Evolutionary conservation across 1,140 invertebrate genomes (phyloP), one percentile per base, ranked within the genome.

Genomic region (Subanguina moxae): DNA sequence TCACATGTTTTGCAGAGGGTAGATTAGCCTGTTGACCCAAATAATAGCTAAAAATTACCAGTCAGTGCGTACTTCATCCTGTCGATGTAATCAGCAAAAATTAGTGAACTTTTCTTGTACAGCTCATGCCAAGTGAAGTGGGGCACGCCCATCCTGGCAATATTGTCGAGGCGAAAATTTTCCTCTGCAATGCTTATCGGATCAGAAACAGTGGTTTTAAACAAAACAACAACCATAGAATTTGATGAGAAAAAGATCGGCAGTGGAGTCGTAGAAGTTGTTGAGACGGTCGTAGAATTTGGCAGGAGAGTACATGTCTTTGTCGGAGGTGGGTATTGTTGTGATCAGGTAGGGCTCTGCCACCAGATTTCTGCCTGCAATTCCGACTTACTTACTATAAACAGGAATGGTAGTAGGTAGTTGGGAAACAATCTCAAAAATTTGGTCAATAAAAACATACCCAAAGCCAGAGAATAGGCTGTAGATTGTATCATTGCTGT

Each of bases 401-500:
- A n/a, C n/a, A n/a, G n/a, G n/a, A n/a, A n/a, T n/a, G n/a, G n/a
- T n/a, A n/a, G n/a, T n/a, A n/a, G n/a, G n/a, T n/a, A n/a, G n/a
- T n/a, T n/a, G n/a, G n/a, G n/a, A n/a, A n/a, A n/a, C n/a, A n/a
- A 38, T 38, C 25, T 64, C 11, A 27, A 64, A 64, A 64, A 7
- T 19, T 56, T 23, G 3, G 21, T 56, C 52, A 28, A 42, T 8
- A 17, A 71, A 38, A 71, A 28, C 67, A 1, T 17, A 68, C 67
- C 67, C 21, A 68, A 30, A 13, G 67, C 19, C 11, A 43, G 67
- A 48, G 42, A 28, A 21, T 28, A 23, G 3, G 23, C 25, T 32
- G 67, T 66, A 7, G 38, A 65, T 15, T 62, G 48, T 17, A 72
- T 45, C 38, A 65, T 68, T 11, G 67, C 45, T 13, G 67, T 73